phyloP scores from a whole-genome alignment of 2,888 invertebrate genomes.

The Cremastobaeus sp. region DNA sequence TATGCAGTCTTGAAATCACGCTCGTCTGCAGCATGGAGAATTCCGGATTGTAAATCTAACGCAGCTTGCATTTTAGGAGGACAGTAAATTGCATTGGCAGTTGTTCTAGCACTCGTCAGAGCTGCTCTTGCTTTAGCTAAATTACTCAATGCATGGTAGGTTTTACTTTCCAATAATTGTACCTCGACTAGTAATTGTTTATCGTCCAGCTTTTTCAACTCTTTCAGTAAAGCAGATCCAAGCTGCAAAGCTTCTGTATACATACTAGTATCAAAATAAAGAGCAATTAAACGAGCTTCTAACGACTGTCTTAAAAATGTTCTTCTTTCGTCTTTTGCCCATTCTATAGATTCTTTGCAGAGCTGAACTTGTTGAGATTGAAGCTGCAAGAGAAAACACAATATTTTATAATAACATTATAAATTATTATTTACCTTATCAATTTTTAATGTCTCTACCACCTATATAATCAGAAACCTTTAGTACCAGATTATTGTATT shows the following conservation, averaged over 20 bases:
- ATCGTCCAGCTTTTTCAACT: constrained; percentile 99
- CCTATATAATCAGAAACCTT: too few species aligned
- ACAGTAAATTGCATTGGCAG: constrained; percentile 99
- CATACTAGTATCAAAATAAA: constrained; percentile 95
- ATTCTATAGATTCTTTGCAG: constrained; percentile 99
- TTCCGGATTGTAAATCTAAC: constrained; percentile 97
- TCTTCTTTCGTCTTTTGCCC: constrained; percentile 98
- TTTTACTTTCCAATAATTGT: constrained; percentile 98
- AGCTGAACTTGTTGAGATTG: constrained; percentile 82
- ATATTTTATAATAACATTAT: too few species aligned
- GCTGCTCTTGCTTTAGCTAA: constrained; percentile 97
- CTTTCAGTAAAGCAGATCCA: constrained; percentile 92
- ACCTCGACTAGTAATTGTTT: constrained; percentile 99
- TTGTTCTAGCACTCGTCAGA: constrained; percentile 98
- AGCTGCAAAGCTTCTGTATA: constrained; percentile 91
- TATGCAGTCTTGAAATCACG: constrained; percentile 99
- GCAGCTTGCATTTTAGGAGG: constrained; percentile 99
- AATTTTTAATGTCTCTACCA: too few species aligned
- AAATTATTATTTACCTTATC: too few species aligned
- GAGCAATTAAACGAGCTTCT: constrained; percentile 95
- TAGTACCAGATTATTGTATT: too few species aligned
- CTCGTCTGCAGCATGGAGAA: constrained; percentile 99
- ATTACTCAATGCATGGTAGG: constrained; percentile 98
- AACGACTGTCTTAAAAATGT: constrained; percentile 97
- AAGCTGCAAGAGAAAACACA: constrained; percentile 36